Base-by-base conservation (phyloP, 2,888 invertebrate species). In the Himalopsyche kuldschensis region DNA sequence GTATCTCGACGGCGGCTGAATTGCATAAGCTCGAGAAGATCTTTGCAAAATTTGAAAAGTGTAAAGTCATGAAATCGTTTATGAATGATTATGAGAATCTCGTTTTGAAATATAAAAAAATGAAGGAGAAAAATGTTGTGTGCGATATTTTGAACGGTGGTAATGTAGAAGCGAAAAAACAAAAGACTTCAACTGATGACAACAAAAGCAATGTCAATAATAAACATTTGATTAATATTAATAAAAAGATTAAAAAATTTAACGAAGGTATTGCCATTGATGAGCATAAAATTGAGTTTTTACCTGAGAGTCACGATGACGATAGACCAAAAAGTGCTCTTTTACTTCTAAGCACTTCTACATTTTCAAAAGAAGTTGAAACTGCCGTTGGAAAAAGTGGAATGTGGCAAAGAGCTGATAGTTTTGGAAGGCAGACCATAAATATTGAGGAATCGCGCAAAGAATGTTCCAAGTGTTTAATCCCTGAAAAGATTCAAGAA, bases 31-130 rank as follows among this genome's bases (percentile, higher is more conserved):
- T 85, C 3, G 78, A 82, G 46, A 77, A 79, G 46, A 55, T 80
- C 4, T 85, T 80, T 84, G 32, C 77, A 0, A 84, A 84, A 46
- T 85, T 84, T 82, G 48, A 82, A 80, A 86, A 86, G 78, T 84
- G 86, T 48, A 82, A 84, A 32, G 46, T 83, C 17, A 80, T 83
- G 82, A 83, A 83, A 31, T 80, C 84, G 5, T 86, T 84, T 63
- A 78, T 84, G 77, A 83, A 84, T 47, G 86, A 86, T 27, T 86
- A 84, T 41, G 82, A 84, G 20, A 80, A 80, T 35, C 83, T 86
- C 31, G 75, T 86, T 47, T 69, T 31, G 35, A 84, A 85, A 75
- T 83, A 85, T 80, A 15, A 76, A 41, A 75, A 80, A 24, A 82
- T 47, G 63, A 69, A 79, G 75, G 41, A 77, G 35, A 30, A 20